Conservation (phyloP, 2,113 vertebrate genomes). For the Dasypus novemcinctus region DNA sequence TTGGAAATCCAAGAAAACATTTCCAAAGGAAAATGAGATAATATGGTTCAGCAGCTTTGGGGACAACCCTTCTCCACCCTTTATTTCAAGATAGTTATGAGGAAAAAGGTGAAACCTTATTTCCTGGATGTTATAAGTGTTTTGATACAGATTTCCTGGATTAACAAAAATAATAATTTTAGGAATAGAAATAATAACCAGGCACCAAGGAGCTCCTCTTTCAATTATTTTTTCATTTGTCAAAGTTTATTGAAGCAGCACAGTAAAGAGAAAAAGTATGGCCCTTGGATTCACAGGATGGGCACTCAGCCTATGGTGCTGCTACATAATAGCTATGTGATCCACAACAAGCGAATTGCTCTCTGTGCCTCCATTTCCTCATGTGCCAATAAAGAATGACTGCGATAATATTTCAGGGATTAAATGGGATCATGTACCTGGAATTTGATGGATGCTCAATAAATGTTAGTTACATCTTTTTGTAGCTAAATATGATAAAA, state of each 20-base stretch:
- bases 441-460: not conserved
- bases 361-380: not conserved
- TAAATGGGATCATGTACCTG: not conserved
- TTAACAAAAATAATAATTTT: not conserved
- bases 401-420: not conserved
- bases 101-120: not conserved
- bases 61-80: not conserved
- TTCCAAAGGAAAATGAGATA: not conserved
- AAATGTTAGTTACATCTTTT: not conserved
- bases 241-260: not conserved
- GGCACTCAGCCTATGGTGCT: not conserved
- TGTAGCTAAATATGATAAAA: not conserved
- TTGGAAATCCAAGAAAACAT: slow-evolving; percentile 28
- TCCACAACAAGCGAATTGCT: not conserved
- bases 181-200: not conserved
- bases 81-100: not conserved
- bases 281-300: not conserved
- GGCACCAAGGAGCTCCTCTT: not conserved
- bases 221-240: not conserved
- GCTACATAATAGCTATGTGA: accelerated
- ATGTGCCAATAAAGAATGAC: not conserved
- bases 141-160: not conserved
- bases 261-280: not conserved
- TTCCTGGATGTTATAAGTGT: not conserved
- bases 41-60: not conserved